phyloP scores from a whole-genome alignment of 2,888 invertebrate species.

The Zele albiditarsus region DNA sequence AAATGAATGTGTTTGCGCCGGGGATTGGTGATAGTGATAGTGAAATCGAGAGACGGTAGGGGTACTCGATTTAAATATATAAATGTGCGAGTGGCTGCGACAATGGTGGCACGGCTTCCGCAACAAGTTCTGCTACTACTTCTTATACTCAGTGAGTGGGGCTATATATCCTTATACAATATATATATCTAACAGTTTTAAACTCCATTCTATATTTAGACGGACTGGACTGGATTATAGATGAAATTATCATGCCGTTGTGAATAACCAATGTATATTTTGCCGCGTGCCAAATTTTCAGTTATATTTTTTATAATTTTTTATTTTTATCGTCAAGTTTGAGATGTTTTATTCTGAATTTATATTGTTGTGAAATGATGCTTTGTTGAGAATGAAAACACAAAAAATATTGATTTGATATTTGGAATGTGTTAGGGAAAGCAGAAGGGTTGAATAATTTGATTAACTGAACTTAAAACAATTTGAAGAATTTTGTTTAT shows the following conservation, averaged over 20 bases:
- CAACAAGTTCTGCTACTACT: conserved; percentile 70
- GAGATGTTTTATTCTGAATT: neutral
- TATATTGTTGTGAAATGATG: no score
- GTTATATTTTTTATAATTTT: conserved; percentile 17
- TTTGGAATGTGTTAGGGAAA: no score
- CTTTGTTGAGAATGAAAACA: no score
- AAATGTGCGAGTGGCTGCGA: conserved; percentile 68
- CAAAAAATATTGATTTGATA: no score
- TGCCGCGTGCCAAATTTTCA: conserved; percentile 37
- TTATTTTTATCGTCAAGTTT: neutral
- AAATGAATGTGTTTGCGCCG: conserved; percentile 63
- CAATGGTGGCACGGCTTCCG: conserved; percentile 70
- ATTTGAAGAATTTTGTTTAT: no score
- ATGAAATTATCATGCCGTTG: neutral
- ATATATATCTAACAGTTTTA: conserved; percentile 14
- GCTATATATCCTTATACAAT: neutral
- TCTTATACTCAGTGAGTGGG: conserved; percentile 68
- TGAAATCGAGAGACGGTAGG: conserved; percentile 58
- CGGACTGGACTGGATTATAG: conserved; percentile 52
- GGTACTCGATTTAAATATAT: conserved; percentile 65
- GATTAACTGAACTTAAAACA: no score
- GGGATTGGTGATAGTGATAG: conserved; percentile 61
- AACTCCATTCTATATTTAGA: conserved; percentile 59
- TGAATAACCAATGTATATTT: conserved; percentile 15
- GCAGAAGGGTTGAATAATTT: no score